A percentile compares a stretch with the other conserved stretches of the same genome.
phyloP scores from a whole-genome alignment of 2,113 vertebrate genomes.

The Chaetops frenatus region DNA sequence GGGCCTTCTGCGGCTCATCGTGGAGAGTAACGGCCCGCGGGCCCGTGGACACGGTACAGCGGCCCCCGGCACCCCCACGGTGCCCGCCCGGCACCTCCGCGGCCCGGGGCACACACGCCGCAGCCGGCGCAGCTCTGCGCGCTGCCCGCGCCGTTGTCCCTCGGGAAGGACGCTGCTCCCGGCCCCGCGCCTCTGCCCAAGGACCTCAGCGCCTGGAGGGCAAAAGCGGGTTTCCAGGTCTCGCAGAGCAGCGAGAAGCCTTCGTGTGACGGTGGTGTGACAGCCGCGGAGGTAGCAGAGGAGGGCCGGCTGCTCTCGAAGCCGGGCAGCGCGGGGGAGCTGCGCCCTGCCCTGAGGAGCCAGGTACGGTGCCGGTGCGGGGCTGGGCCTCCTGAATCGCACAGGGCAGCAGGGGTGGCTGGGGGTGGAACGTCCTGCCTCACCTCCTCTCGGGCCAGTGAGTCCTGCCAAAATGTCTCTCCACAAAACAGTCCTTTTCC shows the following conservation, averaged over 20 bases:
- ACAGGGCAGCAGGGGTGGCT: background rate
- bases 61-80: background rate
- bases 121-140: background rate
- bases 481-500: background rate
- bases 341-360: background rate
- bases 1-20: constrained; percentile 70
- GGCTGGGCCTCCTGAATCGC: background rate
- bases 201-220: fast-evolving
- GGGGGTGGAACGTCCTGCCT: background rate
- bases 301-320: background rate
- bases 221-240: background rate
- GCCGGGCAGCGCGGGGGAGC: background rate
- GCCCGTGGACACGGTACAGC: background rate
- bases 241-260: background rate
- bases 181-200: background rate
- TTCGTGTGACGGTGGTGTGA: background rate
- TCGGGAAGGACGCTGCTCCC: background rate
- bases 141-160: fast-evolving
- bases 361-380: fast-evolving
- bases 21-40: constrained; percentile 61
- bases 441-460: background rate
- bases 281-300: background rate
- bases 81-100: fast-evolving
- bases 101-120: fast-evolving
- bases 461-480: background rate